Evolutionary conservation across 2,797 vertebrate species (phyloP), one percentile per base, ranked within the genome.

Genomic region (Semotilus atromaculatus): DNA sequence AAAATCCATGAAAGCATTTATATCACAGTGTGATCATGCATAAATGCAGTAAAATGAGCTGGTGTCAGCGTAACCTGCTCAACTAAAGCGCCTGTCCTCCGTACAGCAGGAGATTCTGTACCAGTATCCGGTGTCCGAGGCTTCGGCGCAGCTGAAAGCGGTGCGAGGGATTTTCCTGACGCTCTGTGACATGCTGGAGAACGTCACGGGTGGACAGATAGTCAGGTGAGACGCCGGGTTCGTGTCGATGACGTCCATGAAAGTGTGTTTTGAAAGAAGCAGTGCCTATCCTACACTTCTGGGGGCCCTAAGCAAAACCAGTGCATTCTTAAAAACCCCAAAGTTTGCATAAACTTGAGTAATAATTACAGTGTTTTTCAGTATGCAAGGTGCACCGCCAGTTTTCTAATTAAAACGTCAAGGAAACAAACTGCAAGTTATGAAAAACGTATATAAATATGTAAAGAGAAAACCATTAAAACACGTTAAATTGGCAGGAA

Each of bases 131-230:
- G 87, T 92, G 86, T 97, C 96, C 45, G 97, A 97, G 86, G 96
- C 96, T 1, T 97, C 97, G 67, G 89, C 93, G 82, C 97, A 97
- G 93, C 95, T 99, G 88, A 99, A 97, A 91, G 97, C 95, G 66
- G 95, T 98, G 80, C 93, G 98, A 77, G 98, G 98, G 58, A 97
- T 99, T 93, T 99, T 99, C 93, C 96, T 99, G 70, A 99, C 98
- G 0, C 95, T 99, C 6, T 97, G 96, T 89, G 98, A 99, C 93
- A 97, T 99, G 96, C 92, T 99, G 95, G 97, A 97, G 93, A 97
- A 95, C 75, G 94, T 99, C 89, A 98, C 97, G 1, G 97, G 96
- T 80, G 95, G 96, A 55, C 95, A 91, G 86, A 97, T 99, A 80
- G 93, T 97, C 92, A 99, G 98, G 98, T 76, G 34, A 64, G 19